Conservation (phyloP, 1,140 invertebrate genomes). For the Drosophila watanabei region DNA sequence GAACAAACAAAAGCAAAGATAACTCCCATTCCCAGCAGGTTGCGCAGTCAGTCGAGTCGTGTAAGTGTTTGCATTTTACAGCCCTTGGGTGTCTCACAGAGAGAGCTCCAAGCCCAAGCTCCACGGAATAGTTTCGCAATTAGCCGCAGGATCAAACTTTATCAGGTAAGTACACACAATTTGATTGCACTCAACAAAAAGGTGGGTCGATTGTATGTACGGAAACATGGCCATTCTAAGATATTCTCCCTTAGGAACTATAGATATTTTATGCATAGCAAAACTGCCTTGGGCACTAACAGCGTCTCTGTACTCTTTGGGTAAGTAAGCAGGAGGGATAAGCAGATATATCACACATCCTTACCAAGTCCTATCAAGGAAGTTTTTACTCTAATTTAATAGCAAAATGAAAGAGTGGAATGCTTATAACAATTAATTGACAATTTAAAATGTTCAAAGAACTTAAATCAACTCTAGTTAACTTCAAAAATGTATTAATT, state of each 20-base stretch:
- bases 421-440: no score
- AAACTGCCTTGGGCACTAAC: background rate
- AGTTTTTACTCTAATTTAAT: no score
- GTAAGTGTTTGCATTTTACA: slow-evolving; percentile 65
- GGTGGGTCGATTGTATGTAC: slow-evolving; percentile 19
- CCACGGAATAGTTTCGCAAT: slow-evolving; percentile 34
- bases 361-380: no score
- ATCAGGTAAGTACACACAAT: slow-evolving; percentile 33
- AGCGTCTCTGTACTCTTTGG: background rate
- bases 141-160: slow-evolving; percentile 8
- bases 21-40: slow-evolving; percentile 50
- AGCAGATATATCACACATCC: background rate
- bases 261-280: background rate
- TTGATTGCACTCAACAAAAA: slow-evolving; percentile 38
- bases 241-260: slow-evolving; percentile 1
- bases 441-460: no score
- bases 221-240: slow-evolving; percentile 2
- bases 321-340: background rate
- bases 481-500: background rate
- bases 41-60: slow-evolving; percentile 52
- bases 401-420: no score
- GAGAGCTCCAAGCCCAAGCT: slow-evolving; percentile 37
- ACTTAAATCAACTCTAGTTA: background rate
- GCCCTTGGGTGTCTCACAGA: slow-evolving; percentile 40
- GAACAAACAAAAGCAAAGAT: slow-evolving; percentile 44